Percentiles rank a stretch among this genome's conserved stretches.
Conservation (phyloP, 30 jellyfish, hydroid and myxozoan genomes). For the Hydractinia symbiolongicarpus region DNA sequence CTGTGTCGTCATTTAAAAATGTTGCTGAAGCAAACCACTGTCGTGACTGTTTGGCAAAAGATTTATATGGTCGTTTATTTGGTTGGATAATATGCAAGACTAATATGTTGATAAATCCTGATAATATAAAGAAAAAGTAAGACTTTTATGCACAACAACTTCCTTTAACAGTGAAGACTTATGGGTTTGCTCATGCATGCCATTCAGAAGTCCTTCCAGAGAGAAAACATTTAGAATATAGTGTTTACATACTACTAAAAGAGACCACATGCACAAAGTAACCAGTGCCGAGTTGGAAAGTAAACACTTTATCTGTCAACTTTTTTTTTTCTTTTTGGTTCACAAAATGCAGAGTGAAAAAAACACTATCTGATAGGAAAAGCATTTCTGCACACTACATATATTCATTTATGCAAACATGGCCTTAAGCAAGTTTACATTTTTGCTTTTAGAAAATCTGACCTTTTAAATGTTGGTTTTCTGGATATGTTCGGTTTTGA, state of each 20-base stretch:
- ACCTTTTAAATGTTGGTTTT: constrained; percentile 42
- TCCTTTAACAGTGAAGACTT: not conserved
- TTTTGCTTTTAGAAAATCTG: constrained; percentile 27
- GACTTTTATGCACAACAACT: not conserved
- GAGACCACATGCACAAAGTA: no score
- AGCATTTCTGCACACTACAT: no score
- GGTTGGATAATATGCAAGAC: constrained; percentile 62
- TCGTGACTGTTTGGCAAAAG: constrained; percentile 55
- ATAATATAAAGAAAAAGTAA: constrained; percentile 45
- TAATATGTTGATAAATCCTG: constrained; percentile 37
- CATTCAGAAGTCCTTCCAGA: not conserved
- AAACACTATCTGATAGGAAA: no score
- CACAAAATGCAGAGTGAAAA: no score
- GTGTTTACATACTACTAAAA: no score
- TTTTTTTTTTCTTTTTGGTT: no score
- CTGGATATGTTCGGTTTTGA: constrained; percentile 85
- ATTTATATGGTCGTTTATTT: constrained; percentile 58
- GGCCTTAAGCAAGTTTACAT: not conserved
- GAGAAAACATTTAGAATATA: no score
- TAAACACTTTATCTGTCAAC: no score
- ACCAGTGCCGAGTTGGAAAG: no score
- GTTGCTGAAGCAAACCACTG: constrained; percentile 50
- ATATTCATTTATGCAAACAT: no score
- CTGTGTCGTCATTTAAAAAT: constrained; percentile 55
- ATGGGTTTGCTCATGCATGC: not conserved